phyloP scores from a whole-genome alignment of 2,888 invertebrate genomes.

The Torymus aiolomorphi region DNA sequence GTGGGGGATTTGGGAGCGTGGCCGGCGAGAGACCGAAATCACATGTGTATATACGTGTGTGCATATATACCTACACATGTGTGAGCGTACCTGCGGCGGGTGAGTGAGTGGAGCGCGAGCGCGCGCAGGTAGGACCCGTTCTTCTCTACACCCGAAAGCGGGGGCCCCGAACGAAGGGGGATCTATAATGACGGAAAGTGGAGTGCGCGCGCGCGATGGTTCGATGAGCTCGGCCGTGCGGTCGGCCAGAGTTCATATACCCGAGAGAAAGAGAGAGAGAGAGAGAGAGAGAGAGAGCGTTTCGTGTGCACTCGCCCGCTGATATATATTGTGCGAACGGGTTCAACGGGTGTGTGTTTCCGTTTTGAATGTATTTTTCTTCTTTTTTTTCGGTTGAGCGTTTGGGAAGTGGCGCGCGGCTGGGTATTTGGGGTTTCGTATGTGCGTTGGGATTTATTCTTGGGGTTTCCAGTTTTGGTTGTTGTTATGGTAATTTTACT shows the following conservation, averaged over 20 bases:
- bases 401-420: too few relatives aligned
- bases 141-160: background rate
- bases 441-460: too few relatives aligned
- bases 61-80: background rate
- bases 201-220: conserved; percentile 63
- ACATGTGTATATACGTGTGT: background rate
- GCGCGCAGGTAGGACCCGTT: too few relatives aligned
- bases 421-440: too few relatives aligned
- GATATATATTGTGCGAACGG: too few relatives aligned
- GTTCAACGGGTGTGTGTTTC: conserved; percentile 43
- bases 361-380: too few relatives aligned
- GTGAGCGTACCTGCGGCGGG: background rate
- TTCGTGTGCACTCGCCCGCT: conserved; percentile 2
- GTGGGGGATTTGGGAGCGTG: conserved; percentile 57
- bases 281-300: too few relatives aligned
- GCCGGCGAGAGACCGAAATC: conserved; percentile 37
- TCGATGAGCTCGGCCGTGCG: conserved; percentile 58
- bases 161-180: conserved; percentile 32
- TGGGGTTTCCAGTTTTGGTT: too few relatives aligned
- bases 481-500: too few relatives aligned
- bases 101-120: too few relatives aligned
- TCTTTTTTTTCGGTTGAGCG: too few relatives aligned
- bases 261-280: background rate
- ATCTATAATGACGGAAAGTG: conserved; percentile 55
- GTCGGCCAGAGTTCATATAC: conserved; percentile 51